Base-by-base conservation (phyloP, 2,888 invertebrate genomes). In the Xanthia togata region DNA sequence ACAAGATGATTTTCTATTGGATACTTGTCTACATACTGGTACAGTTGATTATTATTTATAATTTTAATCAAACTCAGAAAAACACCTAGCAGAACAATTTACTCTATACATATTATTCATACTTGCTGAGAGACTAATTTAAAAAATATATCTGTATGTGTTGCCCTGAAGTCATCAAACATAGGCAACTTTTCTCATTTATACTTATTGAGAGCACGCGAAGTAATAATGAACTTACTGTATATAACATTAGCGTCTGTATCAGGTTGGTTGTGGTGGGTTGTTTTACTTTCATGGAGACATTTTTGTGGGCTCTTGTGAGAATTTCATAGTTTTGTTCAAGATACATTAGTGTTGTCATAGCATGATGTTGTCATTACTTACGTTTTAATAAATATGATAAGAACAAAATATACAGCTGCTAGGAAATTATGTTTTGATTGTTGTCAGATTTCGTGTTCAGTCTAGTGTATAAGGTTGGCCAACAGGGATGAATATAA, bases 181-280 rank as follows among this genome's bases (percentile, higher is more conserved):
- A 84, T 74, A 68, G 64, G 9, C 72, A 90, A 90, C 88, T 89
- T 90, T 89, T 89, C 88, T 90, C 89, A 84, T 90, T 89, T 88
- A 79, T 78, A 47, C 59, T 88, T 79, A 77, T 76, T 74, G 70
- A 78, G 78, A 70, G n/a, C 69, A 68, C 73, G 65, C 63, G 73
- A 81, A 55, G 70, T 67, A 71, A 87, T 76, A 81, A 65, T 71
- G 44, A 57, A 76, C 78, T 70, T 68, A 73, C 50, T 44, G 35
- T 4, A 26, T 60, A 71, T 71, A 31, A 69, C 4, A 5, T 78
- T 74, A 71, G 26, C 44, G 64, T 68, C 55, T 65, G 64, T 76
- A 69, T 73, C 73, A 35, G 62, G n/a, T 69, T 86, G 62, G n/a
- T 69, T 86, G 71, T n/a, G 60, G 38, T 17, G 11, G 11, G 20